Conservation (phyloP, 2,888 invertebrate genomes). For the Bombylius major region DNA sequence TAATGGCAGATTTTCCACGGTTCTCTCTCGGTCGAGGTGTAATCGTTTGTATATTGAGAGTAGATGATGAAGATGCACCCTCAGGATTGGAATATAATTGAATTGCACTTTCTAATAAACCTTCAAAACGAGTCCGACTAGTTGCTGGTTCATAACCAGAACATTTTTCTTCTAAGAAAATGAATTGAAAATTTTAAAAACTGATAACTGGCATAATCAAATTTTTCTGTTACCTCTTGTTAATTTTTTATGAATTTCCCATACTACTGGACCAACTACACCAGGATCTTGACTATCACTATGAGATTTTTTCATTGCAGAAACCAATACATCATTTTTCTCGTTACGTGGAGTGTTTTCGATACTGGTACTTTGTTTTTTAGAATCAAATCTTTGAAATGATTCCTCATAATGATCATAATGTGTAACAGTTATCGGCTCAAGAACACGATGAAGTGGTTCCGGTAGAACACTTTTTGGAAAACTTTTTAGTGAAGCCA, state of each 20-base stretch:
- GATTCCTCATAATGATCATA: conserved; percentile 41
- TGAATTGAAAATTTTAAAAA: neutral
- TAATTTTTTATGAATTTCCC: conserved; percentile 65
- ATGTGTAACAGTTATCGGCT: conserved; percentile 63
- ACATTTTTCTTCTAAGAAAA: conserved; percentile 20
- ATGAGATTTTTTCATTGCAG: conserved; percentile 43
- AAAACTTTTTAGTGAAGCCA: conserved; percentile 77
- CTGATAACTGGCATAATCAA: neutral
- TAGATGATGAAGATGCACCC: conserved; percentile 26
- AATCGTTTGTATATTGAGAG: conserved; percentile 17
- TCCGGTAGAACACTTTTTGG: conserved; percentile 65
- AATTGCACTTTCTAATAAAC: conserved; percentile 35
- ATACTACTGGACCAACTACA: conserved; percentile 69
- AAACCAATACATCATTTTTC: conserved; percentile 19
- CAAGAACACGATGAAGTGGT: conserved; percentile 63
- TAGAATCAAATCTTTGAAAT: conserved; percentile 7
- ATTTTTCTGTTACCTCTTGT: conserved; percentile 26
- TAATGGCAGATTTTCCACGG: conserved; percentile 34
- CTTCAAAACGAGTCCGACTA: conserved; percentile 34
- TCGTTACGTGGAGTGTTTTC: neutral
- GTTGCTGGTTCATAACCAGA: conserved; percentile 32
- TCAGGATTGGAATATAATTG: conserved; percentile 35
- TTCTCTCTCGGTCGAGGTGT: conserved; percentile 20
- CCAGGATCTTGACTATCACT: conserved; percentile 72
- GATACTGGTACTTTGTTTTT: neutral